phyloP scores from a whole-genome alignment of 2,888 invertebrate genomes.

The Athalia cordata region DNA sequence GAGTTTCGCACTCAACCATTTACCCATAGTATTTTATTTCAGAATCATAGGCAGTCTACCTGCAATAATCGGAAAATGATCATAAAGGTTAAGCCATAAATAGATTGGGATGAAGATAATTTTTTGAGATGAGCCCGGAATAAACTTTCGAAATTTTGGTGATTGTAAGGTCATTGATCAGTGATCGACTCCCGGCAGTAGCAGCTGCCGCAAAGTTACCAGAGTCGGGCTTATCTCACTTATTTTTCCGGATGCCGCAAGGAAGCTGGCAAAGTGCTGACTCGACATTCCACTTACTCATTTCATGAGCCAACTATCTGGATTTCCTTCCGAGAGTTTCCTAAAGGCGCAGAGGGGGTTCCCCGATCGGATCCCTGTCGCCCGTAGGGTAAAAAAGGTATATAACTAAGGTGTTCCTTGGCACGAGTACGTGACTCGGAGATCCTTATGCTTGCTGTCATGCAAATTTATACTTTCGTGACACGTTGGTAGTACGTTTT shows the following conservation, averaged over 20 bases:
- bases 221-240: slow-evolving; percentile 33
- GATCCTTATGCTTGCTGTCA: slow-evolving; percentile 27
- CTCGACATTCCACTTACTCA: slow-evolving; percentile 45
- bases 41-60: too few relatives aligned
- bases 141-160: not conserved
- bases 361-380: slow-evolving; percentile 28
- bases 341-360: slow-evolving; percentile 35
- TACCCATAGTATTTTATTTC: too few relatives aligned
- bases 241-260: slow-evolving; percentile 42
- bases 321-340: slow-evolving; percentile 33
- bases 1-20: too few relatives aligned
- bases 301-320: slow-evolving; percentile 44
- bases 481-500: slow-evolving; percentile 20
- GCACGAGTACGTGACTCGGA: slow-evolving; percentile 25
- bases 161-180: slow-evolving; percentile 7
- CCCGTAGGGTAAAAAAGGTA: slow-evolving; percentile 26
- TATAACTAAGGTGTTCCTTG: slow-evolving; percentile 23
- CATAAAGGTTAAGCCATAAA: not conserved
- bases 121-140: too few relatives aligned
- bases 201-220: slow-evolving; percentile 25
- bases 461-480: slow-evolving; percentile 42
- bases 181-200: not conserved
- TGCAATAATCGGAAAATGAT: not conserved
- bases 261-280: slow-evolving; percentile 43
- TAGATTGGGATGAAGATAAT: too few relatives aligned